A percentile compares a stretch with the other conserved stretches of the same genome.
Conservation (phyloP, 2,797 vertebrate genomes). For the Acanthiza pusilla region DNA sequence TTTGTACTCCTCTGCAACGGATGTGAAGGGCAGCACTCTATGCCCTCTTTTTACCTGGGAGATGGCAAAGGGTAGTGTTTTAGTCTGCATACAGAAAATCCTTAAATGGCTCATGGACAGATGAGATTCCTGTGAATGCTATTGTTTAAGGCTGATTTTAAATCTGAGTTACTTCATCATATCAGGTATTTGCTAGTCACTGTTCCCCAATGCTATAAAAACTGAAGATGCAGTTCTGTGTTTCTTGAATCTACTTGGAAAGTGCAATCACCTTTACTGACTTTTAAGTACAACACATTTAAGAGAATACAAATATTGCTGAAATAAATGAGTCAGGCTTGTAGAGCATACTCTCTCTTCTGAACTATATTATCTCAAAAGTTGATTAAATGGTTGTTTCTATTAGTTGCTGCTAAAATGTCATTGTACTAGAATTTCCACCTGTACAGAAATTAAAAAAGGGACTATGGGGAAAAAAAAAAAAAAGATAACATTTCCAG, state of each 20-base stretch:
- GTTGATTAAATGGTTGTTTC: conserved; percentile 3
- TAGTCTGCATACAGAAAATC: neutral
- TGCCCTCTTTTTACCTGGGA: neutral
- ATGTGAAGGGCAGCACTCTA: neutral
- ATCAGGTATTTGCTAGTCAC: neutral
- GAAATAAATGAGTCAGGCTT: neutral
- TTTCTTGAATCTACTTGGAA: neutral
- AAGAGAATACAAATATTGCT: neutral
- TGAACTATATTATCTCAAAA: neutral
- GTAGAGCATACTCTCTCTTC: neutral
- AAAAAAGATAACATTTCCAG: neutral
- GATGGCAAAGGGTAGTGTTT: neutral
- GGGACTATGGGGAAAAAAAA: neutral
- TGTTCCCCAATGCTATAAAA: neutral
- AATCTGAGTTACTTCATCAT: neutral
- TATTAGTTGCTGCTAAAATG: neutral
- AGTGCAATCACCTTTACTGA: neutral
- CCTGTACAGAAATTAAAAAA: neutral
- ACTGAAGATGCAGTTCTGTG: neutral
- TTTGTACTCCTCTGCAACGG: neutral
- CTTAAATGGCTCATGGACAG: neutral
- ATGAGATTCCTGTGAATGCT: neutral
- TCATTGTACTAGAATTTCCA: neutral
- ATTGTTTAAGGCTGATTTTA: neutral
- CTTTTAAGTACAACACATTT: neutral